Evolutionary conservation across 2,888 invertebrate species (phyloP), one percentile per base, ranked within the genome.

Genomic region (Epiblema foenella): DNA sequence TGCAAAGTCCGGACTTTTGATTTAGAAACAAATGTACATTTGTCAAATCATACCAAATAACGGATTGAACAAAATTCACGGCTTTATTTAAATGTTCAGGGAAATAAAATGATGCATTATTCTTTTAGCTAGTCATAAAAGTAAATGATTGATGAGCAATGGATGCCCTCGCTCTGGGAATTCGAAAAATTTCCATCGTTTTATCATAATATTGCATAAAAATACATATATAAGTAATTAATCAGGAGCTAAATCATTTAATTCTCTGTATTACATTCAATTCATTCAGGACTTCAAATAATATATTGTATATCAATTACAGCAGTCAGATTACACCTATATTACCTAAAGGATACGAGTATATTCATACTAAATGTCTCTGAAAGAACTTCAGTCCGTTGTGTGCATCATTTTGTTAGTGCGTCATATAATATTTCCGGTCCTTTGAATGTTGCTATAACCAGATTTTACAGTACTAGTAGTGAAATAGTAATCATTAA

Each of bases 61-160:
- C 15, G n/a, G n/a, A 8, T 24, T 42, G 15, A 17, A 46, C 1
- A 7, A 11, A 49, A 64, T 64, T 24, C 52, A 24, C 18, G 11
- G n/a, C 29, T 42, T 20, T 51, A 52, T 59, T 29, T 42, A 7
- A n/a, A n/a, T 64, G 52, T 58, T 52, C 56, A 29, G 51, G 39
- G 39, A 60, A 46, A 29, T 17, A 58, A 58, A 63, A 57, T 63
- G 69, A 69, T 63, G 57, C 39, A 69, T 63, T 64, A 64, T 64
- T 54, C 39, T 39, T 52, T 54, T 64, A 24, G 63, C 51, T n/a
- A n/a, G 15, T 57, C 37, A 15, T 17, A 33, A 62, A 54, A 63
- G 33, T 59, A 69, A 64, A 52, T 64, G 39, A 63, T 63, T 49
- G 69, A 69, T 64, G 57, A 58, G 24, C 15, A 37, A 24, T 33